A percentile compares a stretch with the other conserved stretches of the same genome.
These are phyloP conservation scores for Enteromius trimaculatus DNA, from an alignment of 2,797 vertebrate species.

Conservation along the genomic window DNA sequence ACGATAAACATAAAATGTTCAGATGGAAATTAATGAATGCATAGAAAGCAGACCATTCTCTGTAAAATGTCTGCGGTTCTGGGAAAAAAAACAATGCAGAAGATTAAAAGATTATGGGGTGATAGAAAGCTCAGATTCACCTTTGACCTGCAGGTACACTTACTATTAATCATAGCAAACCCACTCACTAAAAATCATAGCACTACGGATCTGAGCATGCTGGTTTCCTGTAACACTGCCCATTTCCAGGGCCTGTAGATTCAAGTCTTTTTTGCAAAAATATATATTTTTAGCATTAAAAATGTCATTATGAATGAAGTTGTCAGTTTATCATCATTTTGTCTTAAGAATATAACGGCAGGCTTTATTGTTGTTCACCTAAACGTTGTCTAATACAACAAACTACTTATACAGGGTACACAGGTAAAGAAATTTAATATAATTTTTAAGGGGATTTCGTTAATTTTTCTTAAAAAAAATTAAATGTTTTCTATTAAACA, in stretches of 20 bases:
- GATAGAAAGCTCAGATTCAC: neutral
- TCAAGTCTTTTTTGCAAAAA: neutral
- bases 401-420: neutral
- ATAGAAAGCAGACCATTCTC: neutral
- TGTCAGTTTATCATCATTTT: neutral
- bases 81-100: neutral
- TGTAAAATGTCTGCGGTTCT: neutral
- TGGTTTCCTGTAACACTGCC: neutral
- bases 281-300: neutral
- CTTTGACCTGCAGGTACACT: neutral
- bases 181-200: neutral
- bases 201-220: neutral
- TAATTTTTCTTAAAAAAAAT: neutral
- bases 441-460: neutral
- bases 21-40: neutral
- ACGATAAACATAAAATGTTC: neutral
- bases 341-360: neutral
- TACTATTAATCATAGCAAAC: neutral
- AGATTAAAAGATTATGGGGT: conserved; percentile 6
- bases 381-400: neutral
- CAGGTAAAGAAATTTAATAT: neutral
- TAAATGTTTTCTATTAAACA: neutral
- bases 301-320: neutral
- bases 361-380: neutral
- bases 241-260: neutral